Conservation (phyloP, 2,888 invertebrate genomes). For the Hirtodrosophila histrioides region DNA sequence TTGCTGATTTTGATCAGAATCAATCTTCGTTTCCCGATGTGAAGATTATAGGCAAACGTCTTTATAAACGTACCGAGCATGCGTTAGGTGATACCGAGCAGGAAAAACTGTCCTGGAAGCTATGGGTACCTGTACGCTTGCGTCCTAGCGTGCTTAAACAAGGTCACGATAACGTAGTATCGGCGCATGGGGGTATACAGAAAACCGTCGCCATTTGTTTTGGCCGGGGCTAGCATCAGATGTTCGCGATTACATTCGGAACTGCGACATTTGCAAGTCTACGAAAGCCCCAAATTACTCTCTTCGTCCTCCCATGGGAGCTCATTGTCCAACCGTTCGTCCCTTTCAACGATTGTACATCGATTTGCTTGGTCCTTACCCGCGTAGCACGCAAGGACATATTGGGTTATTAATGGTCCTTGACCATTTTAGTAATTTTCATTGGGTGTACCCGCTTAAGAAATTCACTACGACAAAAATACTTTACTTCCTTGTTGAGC, state of each 20-base stretch:
- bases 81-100: too few relatives aligned
- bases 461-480: background rate
- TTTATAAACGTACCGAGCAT: too few relatives aligned
- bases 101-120: slow-evolving; percentile 5
- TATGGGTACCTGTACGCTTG: slow-evolving; percentile 8
- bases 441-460: background rate
- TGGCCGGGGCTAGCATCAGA: slow-evolving; percentile 15
- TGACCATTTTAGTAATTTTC: slow-evolving; percentile 13
- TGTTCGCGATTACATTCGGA: slow-evolving; percentile 6
- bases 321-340: background rate
- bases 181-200: slow-evolving; percentile 7
- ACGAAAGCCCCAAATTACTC: too few relatives aligned
- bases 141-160: background rate
- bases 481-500: background rate
- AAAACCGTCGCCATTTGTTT: slow-evolving; percentile 18
- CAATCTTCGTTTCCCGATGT: too few relatives aligned
- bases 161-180: slow-evolving; percentile 7
- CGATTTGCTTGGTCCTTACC: too few relatives aligned
- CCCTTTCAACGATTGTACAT: too few relatives aligned
- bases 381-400: background rate
- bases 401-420: background rate
- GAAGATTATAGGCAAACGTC: too few relatives aligned
- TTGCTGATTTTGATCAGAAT: too few relatives aligned
- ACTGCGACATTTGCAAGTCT: background rate
- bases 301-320: background rate